Base-by-base conservation (phyloP, 1,140 invertebrate species). In the Trichonephila inaurata region DNA sequence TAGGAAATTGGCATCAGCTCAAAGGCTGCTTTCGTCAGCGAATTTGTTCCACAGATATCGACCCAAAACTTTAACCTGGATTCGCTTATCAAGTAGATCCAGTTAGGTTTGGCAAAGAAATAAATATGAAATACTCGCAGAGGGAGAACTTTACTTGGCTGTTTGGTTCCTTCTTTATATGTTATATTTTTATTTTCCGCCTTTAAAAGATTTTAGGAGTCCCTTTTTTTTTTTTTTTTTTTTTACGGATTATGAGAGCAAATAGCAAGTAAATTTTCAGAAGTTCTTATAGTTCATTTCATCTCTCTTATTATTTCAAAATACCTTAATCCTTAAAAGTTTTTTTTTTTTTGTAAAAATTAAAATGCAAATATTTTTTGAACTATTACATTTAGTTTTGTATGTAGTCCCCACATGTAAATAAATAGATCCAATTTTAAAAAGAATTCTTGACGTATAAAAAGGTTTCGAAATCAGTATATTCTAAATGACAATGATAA, bases 1-100 rank as follows among this genome's bases (percentile, higher is more conserved):
- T 61, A 85, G 18, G 66, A 89, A 89, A 89, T 89, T 89, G 88
- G 88, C 88, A 89, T 44, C 69, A 66, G 88, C 61, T 89, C 88
- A 89, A 89, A 77, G 64, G 44, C 58, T 58, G 88, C 64, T 64
- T 51, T 88, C 86, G 86, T 88, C 86, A 88, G 86, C 88, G 66
- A 89, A 72, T 89, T 89, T 58, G 44, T 89, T 60, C 33, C 24
- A 58, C 14, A 1, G 24, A 89, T 89, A 89, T 89, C 88, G 88
- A 89, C 88, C 85, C 66, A n/a, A 51, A 89, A 24, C 18, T 77
- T 44, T 28, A 28, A 51, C 44, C 61, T 66, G 60, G 33, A 58
- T 18, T 64, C 86, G 62, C 86, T 66, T 28, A 64, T 88, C 33
- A 88, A 66, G 33, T 88, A 66, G 86, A 88, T 64, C 61, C 62